Evolutionary conservation across 2,888 invertebrate species (phyloP).

Genomic region (Arge pagana): DNA sequence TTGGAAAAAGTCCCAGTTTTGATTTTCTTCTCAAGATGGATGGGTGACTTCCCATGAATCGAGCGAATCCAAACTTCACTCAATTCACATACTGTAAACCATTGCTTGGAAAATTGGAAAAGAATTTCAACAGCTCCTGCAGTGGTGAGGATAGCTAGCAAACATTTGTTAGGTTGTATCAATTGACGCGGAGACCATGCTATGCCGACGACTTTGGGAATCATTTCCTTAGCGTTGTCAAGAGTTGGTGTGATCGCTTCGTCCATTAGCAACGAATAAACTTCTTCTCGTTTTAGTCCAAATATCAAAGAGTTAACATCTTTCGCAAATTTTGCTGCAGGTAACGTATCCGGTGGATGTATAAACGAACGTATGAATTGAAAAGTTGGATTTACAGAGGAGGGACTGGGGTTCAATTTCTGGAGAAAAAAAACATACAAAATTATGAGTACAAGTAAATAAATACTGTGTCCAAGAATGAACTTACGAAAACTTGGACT

Average conservation of each 20-base stretch:
- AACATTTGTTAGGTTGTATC: conserved; percentile 41
- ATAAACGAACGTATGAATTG: conserved; percentile 48
- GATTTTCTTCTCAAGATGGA: conserved; percentile 1
- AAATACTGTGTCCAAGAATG: background rate
- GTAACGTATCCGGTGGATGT: conserved; percentile 41
- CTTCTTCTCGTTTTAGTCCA: conserved; percentile 39
- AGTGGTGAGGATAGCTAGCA: conserved; percentile 45
- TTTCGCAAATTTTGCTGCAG: conserved; percentile 33
- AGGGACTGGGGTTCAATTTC: conserved; percentile 49
- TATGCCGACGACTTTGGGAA: conserved; percentile 38
- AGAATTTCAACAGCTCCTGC: conserved; percentile 45
- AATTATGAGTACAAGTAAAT: conserved; percentile 3
- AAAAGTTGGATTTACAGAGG: conserved; percentile 37
- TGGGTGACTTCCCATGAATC: conserved; percentile 32
- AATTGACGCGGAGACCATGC: conserved; percentile 50
- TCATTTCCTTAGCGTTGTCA: conserved; percentile 31
- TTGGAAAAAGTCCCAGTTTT: conserved; percentile 1
- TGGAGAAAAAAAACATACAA: conserved; percentile 29
- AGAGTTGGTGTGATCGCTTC: conserved; percentile 44
- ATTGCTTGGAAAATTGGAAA: conserved; percentile 39
- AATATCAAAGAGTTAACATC: conserved; percentile 35
- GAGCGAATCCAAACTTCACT: conserved; percentile 33
- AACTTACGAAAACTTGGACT: conserved; percentile 53
- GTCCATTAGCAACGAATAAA: conserved; percentile 46
- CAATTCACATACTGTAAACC: conserved; percentile 46